These are phyloP conservation scores for Seira ritae DNA, from an alignment of 2,888 invertebrate species.

Conservation along the genomic window DNA sequence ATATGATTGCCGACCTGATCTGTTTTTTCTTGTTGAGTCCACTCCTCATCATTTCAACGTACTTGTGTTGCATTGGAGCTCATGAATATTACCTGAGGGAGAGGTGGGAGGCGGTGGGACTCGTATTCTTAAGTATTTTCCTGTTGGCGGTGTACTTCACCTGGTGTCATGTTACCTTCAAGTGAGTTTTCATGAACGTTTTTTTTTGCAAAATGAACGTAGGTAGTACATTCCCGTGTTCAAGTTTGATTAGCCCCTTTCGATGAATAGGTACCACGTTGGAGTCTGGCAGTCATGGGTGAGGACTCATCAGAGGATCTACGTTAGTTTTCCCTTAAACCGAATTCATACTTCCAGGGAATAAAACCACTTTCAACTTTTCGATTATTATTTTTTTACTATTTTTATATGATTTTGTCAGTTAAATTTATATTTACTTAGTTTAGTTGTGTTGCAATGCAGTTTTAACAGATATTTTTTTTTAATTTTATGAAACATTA, in stretches of 20 bases:
- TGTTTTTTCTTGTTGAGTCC: constrained; percentile 76
- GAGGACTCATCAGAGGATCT: constrained; percentile 64
- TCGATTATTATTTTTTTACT: no score
- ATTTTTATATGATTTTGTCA: no score
- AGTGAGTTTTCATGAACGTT: constrained; percentile 54
- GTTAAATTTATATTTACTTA: no score
- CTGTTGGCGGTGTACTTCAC: constrained; percentile 72
- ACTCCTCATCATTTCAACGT: constrained; percentile 75
- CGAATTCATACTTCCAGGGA: no score
- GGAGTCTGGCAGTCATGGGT: constrained; percentile 69
- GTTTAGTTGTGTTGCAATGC: no score
- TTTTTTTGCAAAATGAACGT: neutral
- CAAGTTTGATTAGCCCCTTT: neutral
- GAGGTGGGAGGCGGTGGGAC: constrained; percentile 73
- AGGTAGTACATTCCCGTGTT: neutral
- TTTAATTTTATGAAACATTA: no score
- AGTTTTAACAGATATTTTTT: no score
- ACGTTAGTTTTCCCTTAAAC: constrained; percentile 16
- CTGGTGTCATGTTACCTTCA: constrained; percentile 73
- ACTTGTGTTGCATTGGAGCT: constrained; percentile 75
- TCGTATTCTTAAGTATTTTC: constrained; percentile 71
- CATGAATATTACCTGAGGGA: constrained; percentile 72
- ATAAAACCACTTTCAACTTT: no score
- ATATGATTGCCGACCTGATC: constrained; percentile 76
- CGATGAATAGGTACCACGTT: constrained; percentile 64